These are phyloP conservation scores for Antitype chi DNA, from an alignment of 2,888 invertebrate species.

Conservation along the genomic window DNA sequence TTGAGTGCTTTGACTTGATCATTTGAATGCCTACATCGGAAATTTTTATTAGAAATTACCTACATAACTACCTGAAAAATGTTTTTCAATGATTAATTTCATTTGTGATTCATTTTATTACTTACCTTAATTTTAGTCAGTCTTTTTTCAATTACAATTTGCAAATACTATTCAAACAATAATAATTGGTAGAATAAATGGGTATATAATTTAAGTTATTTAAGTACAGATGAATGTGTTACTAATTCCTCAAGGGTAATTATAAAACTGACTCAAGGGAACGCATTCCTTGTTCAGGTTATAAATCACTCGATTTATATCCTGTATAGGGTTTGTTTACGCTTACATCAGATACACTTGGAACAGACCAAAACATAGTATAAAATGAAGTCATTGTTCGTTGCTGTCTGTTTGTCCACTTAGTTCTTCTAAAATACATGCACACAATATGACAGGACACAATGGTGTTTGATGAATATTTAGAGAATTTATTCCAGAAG, in stretches of 20 bases:
- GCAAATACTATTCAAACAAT: background rate
- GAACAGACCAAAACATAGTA: background rate
- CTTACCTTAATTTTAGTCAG: background rate
- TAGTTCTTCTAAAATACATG: background rate
- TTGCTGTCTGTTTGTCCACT: background rate
- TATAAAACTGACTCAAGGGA: too few species aligned
- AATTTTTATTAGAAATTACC: background rate
- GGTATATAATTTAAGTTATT: background rate
- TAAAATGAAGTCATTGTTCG: background rate
- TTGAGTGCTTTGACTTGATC: background rate
- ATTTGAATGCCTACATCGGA: background rate
- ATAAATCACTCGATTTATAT: too few species aligned
- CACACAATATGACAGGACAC: background rate
- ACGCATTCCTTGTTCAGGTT: too few species aligned
- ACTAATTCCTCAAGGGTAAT: too few species aligned
- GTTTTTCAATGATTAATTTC: too few species aligned
- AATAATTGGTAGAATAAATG: background rate
- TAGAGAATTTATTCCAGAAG: background rate
- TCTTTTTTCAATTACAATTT: background rate
- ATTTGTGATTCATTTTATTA: too few species aligned
- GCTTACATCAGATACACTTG: background rate
- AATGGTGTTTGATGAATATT: background rate
- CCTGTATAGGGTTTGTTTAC: background rate
- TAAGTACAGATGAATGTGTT: background rate
- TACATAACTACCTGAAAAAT: background rate